Percentiles rank a stretch among this genome's conserved stretches.
phyloP scores from a whole-genome alignment of 2,797 vertebrate species.

The Anguilla megastoma region DNA sequence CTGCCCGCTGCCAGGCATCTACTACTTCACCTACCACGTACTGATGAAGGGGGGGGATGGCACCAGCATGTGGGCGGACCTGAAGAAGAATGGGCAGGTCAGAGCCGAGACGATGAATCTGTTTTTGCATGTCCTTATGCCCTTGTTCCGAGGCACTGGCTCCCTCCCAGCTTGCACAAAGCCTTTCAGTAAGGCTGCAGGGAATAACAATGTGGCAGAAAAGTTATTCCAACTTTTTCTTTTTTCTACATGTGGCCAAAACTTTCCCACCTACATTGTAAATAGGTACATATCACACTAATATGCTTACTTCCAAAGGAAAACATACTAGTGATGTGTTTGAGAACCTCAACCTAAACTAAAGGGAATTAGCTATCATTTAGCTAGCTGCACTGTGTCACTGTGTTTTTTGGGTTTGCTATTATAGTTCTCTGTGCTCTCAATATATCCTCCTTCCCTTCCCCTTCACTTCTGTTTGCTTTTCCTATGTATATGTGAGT shows the following conservation, averaged over 20 bases:
- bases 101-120: constrained; percentile 32
- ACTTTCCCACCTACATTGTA: neutral
- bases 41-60: constrained; percentile 83
- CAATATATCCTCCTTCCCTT: neutral
- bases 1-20: constrained; percentile 82
- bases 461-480: neutral
- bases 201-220: neutral
- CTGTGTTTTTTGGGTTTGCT: neutral
- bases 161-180: neutral
- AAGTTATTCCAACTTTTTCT: neutral
- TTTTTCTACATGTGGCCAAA: neutral
- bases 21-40: constrained; percentile 85
- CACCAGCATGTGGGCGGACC: constrained; percentile 85
- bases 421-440: neutral
- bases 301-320: neutral
- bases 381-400: neutral
- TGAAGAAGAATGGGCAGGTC: constrained; percentile 88
- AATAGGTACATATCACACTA: neutral
- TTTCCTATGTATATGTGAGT: neutral
- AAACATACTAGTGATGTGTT: neutral
- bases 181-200: neutral
- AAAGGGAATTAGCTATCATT: neutral
- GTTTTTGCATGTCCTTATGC: neutral
- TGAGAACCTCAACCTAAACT: neutral
- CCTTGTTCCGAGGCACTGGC: too few species aligned